Evolutionary conservation across 2,797 vertebrate genomes (phyloP).

Genomic region (Hypotaenidia philippensis): DNA sequence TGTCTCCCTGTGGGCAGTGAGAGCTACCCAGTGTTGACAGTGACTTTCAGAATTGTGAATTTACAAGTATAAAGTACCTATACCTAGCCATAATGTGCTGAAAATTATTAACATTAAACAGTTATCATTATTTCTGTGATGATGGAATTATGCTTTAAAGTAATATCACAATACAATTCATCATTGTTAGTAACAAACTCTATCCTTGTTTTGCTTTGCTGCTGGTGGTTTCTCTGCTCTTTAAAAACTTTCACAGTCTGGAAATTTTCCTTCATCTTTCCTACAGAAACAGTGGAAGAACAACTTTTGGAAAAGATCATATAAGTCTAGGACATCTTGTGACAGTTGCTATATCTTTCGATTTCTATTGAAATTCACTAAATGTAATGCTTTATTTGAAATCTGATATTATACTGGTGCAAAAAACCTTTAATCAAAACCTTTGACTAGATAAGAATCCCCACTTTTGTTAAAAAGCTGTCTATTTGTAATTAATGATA

Average conservation of each 20-base stretch:
- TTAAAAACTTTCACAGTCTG: background rate
- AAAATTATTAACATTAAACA: background rate
- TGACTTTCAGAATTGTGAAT: background rate
- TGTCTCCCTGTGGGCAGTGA: background rate
- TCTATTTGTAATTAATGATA: background rate
- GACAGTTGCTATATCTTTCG: background rate
- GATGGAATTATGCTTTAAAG: background rate
- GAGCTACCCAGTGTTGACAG: background rate
- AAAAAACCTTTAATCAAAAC: background rate
- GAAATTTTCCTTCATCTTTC: background rate
- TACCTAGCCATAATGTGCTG: background rate
- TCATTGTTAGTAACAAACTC: background rate
- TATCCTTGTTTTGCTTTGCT: background rate
- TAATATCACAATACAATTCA: fast-evolving
- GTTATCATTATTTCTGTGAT: background rate
- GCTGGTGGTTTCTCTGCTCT: background rate
- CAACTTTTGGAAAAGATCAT: background rate
- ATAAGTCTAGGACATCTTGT: background rate
- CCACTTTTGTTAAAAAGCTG: background rate
- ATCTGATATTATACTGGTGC: background rate
- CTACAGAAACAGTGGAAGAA: background rate
- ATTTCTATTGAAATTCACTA: background rate
- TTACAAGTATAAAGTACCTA: background rate
- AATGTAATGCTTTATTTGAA: background rate
- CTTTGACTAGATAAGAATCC: background rate